A percentile compares a stretch with the other conserved stretches of the same genome.
phyloP scores from a whole-genome alignment of 1,140 invertebrate species.

The Holotrichia oblita region DNA sequence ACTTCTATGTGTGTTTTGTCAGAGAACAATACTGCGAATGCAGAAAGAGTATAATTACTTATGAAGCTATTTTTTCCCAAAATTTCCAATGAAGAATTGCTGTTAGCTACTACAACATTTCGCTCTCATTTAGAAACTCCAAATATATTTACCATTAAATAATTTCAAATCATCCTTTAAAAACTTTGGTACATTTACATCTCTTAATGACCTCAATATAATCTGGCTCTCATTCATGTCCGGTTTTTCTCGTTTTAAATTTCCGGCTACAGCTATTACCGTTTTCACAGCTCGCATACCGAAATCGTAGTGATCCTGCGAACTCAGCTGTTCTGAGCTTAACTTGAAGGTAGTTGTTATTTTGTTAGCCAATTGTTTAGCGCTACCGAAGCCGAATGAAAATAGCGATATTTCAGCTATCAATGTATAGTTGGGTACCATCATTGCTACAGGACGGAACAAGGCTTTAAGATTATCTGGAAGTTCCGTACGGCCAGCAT shows the following conservation, averaged over 20 bases:
- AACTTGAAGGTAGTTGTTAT: conserved; percentile 78
- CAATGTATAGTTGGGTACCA: conserved; percentile 78
- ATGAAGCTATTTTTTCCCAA: no score
- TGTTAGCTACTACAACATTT: no score
- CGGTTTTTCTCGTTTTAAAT: conserved; percentile 72
- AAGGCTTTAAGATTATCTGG: conserved; percentile 78
- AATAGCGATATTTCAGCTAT: conserved; percentile 79
- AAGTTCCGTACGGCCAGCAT: conserved; percentile 76
- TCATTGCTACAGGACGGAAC: conserved; percentile 80
- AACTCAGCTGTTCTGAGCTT: conserved; percentile 76
- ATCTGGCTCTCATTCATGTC: conserved; percentile 69
- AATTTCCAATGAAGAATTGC: background rate
- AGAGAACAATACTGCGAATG: no score
- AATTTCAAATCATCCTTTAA: conserved; percentile 74
- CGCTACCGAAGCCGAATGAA: conserved; percentile 75
- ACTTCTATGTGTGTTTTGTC: no score
- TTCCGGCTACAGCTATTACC: conserved; percentile 75
- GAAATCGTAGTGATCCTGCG: conserved; percentile 68
- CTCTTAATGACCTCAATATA: conserved; percentile 70
- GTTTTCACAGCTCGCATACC: conserved; percentile 71
- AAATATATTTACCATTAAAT: conserved; percentile 65
- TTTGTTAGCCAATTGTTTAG: conserved; percentile 72
- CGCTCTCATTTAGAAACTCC: background rate
- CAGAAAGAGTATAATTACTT: no score
- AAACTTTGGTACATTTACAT: conserved; percentile 81